phyloP scores from a whole-genome alignment of 2,797 vertebrate species.

The Sebastes wilsoni region DNA sequence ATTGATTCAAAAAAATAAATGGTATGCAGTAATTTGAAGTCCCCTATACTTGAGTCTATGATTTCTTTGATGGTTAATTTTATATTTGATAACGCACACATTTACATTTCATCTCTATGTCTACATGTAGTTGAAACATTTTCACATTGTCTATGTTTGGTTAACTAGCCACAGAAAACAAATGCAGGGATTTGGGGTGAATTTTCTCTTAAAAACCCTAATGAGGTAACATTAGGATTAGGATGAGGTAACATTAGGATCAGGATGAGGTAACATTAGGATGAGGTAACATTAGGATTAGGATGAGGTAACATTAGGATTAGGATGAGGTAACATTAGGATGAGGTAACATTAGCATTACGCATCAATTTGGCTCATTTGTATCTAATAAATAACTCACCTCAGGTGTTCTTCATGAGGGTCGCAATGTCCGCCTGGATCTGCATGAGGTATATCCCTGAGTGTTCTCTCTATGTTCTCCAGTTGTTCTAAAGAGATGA shows the following conservation, averaged over 20 bases:
- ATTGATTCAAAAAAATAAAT: too few species aligned
- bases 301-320: too few species aligned
- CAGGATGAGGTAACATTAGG: neutral
- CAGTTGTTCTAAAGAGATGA: constrained; percentile 27
- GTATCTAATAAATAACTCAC: constrained; percentile 26
- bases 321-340: neutral
- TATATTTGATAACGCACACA: too few species aligned
- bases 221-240: too few species aligned
- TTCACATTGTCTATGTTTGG: neutral
- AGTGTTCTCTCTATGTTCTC: constrained; percentile 41
- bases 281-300: too few species aligned
- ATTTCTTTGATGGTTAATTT: too few species aligned
- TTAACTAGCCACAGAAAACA: neutral
- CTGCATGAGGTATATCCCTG: constrained; percentile 50
- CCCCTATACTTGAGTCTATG: too few species aligned
- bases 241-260: too few species aligned
- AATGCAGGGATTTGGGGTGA: neutral
- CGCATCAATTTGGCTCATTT: neutral
- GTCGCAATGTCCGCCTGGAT: constrained; percentile 20
- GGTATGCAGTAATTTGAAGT: too few species aligned
- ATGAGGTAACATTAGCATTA: neutral
- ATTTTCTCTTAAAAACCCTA: neutral
- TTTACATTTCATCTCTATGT: too few species aligned
- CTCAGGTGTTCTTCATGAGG: constrained; percentile 58
- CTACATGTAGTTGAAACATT: too few species aligned